Base-by-base conservation (phyloP, 2,888 invertebrate genomes). In the Sinohyriopsis cumingii region DNA sequence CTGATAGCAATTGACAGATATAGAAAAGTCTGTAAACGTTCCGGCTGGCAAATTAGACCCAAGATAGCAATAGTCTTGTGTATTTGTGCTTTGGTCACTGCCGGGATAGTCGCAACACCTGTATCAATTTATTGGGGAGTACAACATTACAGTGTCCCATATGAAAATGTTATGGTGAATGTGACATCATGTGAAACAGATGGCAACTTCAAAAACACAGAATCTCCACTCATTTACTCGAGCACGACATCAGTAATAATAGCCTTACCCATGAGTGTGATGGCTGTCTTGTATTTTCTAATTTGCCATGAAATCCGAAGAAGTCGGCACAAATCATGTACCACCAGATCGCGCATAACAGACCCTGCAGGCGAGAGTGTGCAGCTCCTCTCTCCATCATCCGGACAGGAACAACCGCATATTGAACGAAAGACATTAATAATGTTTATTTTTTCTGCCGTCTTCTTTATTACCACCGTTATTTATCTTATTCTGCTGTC, bases 351-450 rank as follows among this genome's bases (percentile, higher is more conserved):
- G 6, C 0, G 5, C 5, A 28, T 5, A 5, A 5, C 33, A 33
- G 7, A 33, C 1, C 7, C 33, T 33, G 33, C 1, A 33, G 33
- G 5, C 7, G 33, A 33, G 33, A 9, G 7, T 33, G 0, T 33
- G 33, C 33, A 7, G 33, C 33, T 33, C 1, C 7, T 33, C 33
- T 33, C 7, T 33, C 7, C 7, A 1, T 33, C 7, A 33, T 7
- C 7, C 33, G 65, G 5, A 45, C 45, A 57, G 59, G 33, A 45
- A 55, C 19, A 22, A 4, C 22, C 25, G 53, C 12, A 60, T 22
- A 65, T 73, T 22, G 60, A 66, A 59, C 28, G 72, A 33, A 76
- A 76, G 54, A 76, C 76, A 7, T 33, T 57, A 3, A 76, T 76
- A 7, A 73, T 71, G 67, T 63, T 73, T 20, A 70, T 76, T 25